phyloP scores from a whole-genome alignment of 2,888 invertebrate species.

The Scaptodrosophila latifasciaeformis region DNA sequence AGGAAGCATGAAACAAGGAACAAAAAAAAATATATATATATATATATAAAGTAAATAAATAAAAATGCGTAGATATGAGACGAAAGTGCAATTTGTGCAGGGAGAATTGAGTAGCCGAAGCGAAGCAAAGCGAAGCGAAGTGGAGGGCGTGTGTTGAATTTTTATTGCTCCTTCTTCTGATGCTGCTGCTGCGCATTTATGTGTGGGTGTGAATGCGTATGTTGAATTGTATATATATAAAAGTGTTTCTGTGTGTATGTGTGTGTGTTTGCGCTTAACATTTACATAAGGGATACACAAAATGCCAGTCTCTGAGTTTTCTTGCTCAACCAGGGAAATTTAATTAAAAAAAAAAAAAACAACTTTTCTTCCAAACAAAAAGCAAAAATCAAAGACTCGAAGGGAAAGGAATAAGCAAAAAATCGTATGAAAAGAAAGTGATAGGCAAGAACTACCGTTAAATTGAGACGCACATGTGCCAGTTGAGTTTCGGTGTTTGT shows the following conservation, averaged over 20 bases:
- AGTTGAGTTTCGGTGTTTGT: not conserved
- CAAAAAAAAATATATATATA: too few species aligned
- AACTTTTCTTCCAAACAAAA: slow-evolving; percentile 12
- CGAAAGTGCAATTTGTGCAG: too few species aligned
- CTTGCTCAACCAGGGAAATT: not conserved
- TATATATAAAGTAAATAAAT: not conserved
- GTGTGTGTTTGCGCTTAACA: slow-evolving; percentile 28
- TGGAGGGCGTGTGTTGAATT: slow-evolving; percentile 7
- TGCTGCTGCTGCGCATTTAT: not conserved
- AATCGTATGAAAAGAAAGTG: not conserved
- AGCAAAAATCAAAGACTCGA: slow-evolving; percentile 13
- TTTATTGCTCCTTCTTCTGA: slow-evolving; percentile 1
- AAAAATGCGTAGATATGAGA: too few species aligned
- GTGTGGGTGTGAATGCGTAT: slow-evolving; percentile 6
- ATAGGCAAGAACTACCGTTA: not conserved
- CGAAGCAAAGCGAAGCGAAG: too few species aligned
- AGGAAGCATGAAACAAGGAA: too few species aligned
- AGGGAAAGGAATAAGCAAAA: slow-evolving; percentile 21
- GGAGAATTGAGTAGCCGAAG: too few species aligned
- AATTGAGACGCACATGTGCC: not conserved
- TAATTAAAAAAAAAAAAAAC: not conserved
- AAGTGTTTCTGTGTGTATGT: slow-evolving; percentile 2
- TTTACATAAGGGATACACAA: slow-evolving; percentile 64
- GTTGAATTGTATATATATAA: too few species aligned
- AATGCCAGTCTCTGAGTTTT: too few species aligned